Evolutionary conservation across 2,113 vertebrate genomes (phyloP), one percentile per base, ranked within the genome.

Genomic region (Haemorhous mexicanus): DNA sequence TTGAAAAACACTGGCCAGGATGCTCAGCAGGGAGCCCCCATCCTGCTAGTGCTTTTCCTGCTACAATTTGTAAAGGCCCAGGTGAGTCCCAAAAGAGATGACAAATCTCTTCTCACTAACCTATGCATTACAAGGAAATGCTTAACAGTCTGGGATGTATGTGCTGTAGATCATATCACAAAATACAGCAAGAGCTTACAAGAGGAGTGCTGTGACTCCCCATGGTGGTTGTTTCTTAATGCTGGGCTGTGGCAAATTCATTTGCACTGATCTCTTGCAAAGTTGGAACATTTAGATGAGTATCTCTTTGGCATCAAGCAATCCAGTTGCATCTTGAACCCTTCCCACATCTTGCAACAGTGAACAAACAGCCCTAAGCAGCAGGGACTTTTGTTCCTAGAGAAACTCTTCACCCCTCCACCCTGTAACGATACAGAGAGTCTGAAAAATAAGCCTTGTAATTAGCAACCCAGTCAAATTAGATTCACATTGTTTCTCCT

Each of bases 391-490:
- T 32, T 50, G 73, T 35, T 52, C 74, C 59, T 41, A 10, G 0
- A 84, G 61, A 77, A 93, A 78, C 49, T 44, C 44, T 55, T 68
- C 69, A 72, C 33, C 52, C 28, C 73, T 92, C 73, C 35, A 61
- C 67, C 74, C 43, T 1, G 2, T 30, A 81, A 72, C 4, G 20
- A 64, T 49, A 89, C 69, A 55, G 64, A 50, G 55, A 69, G 32
- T 68, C 62, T 87, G 89, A 94, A 75, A 93, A 81, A 75, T 52
- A 91, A 86, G 46, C 76, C 86, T 61, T 90, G 47, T 75, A 92
- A 93, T 90, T 84, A 93, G 35, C 89, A 90, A 75, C 72, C 76
- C 86, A 56, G 89, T 72, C 69, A 81, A 86, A 93, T 96, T 32
- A 94, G 64, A 81, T 78, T 88, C 86, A 84, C 76, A 26, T 39